Base-by-base conservation (phyloP, 2,797 vertebrate genomes). In the Darevskia nairensis region DNA sequence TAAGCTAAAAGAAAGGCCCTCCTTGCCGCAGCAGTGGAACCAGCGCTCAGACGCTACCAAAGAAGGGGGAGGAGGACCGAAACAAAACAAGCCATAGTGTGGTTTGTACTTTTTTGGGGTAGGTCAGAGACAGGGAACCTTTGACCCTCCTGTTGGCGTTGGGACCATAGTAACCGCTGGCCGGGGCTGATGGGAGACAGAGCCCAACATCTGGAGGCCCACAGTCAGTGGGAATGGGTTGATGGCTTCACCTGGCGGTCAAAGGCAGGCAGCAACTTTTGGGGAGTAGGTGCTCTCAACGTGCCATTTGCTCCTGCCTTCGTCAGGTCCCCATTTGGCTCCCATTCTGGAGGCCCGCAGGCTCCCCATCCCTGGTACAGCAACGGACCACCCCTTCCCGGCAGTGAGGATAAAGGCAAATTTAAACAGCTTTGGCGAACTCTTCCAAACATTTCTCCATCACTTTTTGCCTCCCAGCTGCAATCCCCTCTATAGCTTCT, bases 341-440 rank as follows among this genome's bases (percentile, higher is more conserved):
- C 50, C 50, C 13, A 13, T 55, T 15, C 3, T 55, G 50, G 50
- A 55, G 50, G 50, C 2, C 27, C 27, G 15, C 69, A 72, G 71
- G 15, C 35, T 39, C 35, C 35, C 69, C 19, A 21, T 74, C 6
- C 32, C 15, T 0, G 88, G 88, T 82, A 69, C 2, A 89, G 8
- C 6, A 59, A 90, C 87, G 88, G 82, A 0, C 9, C 4, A 0
- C 50, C 3, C 10, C 92, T 86, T 15, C 74, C 4, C 0, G 82
- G 90, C 92, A 71, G 76, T 8, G 10, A 85, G 83, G 90, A 87
- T 32, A 29, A 88, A 8, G 3, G 90, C 50, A 84, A 0, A 79
- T 64, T 6, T 6, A 85, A 94, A 64, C 87, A 95, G 96, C 95
- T 89, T 89, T 80, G 88, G 94, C 92, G 85, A 93, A 91, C 77